Evolutionary conservation across 2,113 vertebrate species (phyloP).

Genomic region (Clarias macrocephalus): DNA sequence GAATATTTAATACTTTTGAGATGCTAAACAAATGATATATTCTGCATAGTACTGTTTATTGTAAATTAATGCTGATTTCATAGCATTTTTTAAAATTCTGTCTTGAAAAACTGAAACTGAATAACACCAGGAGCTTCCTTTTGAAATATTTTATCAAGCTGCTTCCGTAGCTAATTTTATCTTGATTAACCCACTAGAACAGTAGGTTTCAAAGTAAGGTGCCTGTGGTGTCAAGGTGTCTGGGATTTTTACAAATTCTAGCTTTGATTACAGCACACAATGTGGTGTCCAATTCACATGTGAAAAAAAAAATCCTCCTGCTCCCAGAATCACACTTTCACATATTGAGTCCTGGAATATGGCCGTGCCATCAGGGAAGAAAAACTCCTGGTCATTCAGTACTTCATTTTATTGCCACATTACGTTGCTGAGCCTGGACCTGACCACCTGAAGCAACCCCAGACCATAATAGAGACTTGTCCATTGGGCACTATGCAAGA

Average conservation of each 20-base stretch:
- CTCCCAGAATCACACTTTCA: no score
- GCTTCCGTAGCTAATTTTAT: not conserved
- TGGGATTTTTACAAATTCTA: not conserved
- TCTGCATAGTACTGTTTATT: not conserved
- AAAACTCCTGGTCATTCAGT: no score
- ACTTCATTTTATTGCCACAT: no score
- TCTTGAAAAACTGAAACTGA: not conserved
- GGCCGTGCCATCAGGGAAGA: no score
- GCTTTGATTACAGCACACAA: no score
- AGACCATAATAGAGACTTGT: no score
- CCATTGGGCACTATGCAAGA: no score
- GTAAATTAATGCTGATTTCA: not conserved
- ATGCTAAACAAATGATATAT: not conserved
- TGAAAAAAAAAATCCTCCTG: no score
- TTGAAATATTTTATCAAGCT: not conserved
- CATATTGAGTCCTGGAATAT: no score
- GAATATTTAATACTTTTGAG: not conserved
- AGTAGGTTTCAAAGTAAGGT: not conserved
- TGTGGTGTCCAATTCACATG: no score
- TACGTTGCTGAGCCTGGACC: no score
- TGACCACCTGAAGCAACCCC: no score
- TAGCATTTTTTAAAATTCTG: not conserved
- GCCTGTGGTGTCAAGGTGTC: not conserved
- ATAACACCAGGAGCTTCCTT: not conserved
- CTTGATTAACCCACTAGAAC: not conserved